phyloP scores from a whole-genome alignment of 2,797 vertebrate genomes.

The Sebastes hubbsi region DNA sequence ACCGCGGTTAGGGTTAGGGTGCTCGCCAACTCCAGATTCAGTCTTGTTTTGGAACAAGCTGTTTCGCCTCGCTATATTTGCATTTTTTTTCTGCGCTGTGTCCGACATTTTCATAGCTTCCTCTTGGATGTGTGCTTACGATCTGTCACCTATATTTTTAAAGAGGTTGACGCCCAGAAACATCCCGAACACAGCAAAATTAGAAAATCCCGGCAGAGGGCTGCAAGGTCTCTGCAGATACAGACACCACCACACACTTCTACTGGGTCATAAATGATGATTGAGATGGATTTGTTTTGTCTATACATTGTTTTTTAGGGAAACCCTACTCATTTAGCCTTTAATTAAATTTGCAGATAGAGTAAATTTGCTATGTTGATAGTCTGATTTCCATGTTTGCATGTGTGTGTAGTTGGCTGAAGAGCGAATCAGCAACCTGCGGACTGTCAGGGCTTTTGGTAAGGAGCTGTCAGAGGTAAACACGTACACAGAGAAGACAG shows the following conservation, averaged over 20 bases:
- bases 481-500: conserved; percentile 84
- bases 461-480: conserved; percentile 91
- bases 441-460: conserved; percentile 95
- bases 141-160: too few relatives aligned
- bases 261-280: neutral
- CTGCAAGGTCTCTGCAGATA: neutral
- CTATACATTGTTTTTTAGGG: too few relatives aligned
- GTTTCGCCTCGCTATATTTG: too few relatives aligned
- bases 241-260: neutral
- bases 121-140: too few relatives aligned
- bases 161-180: too few relatives aligned
- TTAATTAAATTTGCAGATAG: conserved; percentile 15
- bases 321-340: neutral
- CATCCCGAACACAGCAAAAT: neutral
- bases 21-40: too few relatives aligned
- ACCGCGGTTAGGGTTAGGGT: too few relatives aligned
- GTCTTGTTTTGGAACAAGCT: too few relatives aligned
- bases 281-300: neutral
- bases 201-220: neutral
- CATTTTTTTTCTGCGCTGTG: too few relatives aligned
- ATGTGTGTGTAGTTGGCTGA: conserved; percentile 88
- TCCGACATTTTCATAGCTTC: too few relatives aligned
- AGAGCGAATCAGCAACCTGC: conserved; percentile 93
- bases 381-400: neutral
- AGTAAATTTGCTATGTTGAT: conserved; percentile 19